Conservation (phyloP, 1,140 invertebrate species). For the Pemphigus obesinymphae region DNA sequence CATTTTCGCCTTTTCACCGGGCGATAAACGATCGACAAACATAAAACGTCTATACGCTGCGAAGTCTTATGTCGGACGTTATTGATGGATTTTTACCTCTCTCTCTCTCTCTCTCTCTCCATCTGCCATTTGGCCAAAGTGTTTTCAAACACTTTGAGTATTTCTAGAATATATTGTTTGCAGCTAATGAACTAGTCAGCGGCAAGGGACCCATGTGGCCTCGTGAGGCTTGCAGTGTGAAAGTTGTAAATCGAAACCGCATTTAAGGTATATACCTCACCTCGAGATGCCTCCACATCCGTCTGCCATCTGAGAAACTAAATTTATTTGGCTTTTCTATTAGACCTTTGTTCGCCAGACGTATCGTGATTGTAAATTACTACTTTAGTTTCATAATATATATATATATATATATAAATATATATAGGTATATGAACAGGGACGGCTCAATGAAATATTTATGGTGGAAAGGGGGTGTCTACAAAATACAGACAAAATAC, state of each 20-base stretch:
- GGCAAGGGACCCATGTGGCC: background rate
- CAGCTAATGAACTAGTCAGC: background rate
- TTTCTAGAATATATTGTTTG: background rate
- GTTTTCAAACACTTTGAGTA: background rate
- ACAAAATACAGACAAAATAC: no score
- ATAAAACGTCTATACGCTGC: background rate
- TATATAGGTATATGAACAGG: background rate
- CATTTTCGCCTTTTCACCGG: background rate
- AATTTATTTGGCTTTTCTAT: background rate
- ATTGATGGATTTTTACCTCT: conserved; percentile 5
- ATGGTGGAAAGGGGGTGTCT: no score
- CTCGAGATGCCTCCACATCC: background rate
- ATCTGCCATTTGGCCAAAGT: background rate
- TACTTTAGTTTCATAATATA: no score
- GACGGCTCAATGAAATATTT: no score
- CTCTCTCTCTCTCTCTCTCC: background rate
- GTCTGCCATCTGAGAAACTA: background rate
- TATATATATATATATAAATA: background rate
- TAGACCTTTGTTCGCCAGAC: no score
- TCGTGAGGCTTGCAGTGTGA: background rate
- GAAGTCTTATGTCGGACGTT: background rate
- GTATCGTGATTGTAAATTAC: no score
- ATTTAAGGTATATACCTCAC: background rate
- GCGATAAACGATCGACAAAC: conserved; percentile 4
- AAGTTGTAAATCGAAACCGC: background rate